Evolutionary conservation across 2,113 vertebrate genomes (phyloP).

Genomic region (Clarias batrachus): DNA sequence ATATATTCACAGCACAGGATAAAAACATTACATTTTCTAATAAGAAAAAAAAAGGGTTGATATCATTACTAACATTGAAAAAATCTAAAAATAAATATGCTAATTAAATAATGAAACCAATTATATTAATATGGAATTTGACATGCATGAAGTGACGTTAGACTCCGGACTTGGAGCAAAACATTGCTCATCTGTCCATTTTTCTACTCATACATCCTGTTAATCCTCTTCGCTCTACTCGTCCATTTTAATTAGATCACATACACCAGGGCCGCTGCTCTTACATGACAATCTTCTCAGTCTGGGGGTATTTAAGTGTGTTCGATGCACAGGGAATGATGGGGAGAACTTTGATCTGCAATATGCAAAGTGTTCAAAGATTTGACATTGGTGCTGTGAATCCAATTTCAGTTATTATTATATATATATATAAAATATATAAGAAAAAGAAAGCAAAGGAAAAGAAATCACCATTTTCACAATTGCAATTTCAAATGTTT

Average conservation of each 20-base stretch:
- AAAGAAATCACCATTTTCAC: no score
- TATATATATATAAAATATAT: neutral
- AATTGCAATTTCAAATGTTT: no score
- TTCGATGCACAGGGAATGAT: neutral
- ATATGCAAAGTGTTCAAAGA: neutral
- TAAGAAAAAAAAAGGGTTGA: neutral
- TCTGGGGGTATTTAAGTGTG: neutral
- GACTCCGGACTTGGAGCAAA: neutral
- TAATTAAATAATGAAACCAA: neutral
- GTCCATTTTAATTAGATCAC: conserved; percentile 32
- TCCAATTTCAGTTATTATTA: neutral
- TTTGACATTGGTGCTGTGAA: neutral
- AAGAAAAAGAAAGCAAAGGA: no score
- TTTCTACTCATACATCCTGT: conserved; percentile 14
- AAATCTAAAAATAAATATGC: no score
- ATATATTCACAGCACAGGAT: conserved; percentile 48
- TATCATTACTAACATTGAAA: neutral
- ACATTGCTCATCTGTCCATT: conserved; percentile 14
- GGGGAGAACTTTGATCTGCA: neutral
- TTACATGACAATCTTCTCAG: neutral
- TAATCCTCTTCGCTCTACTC: conserved; percentile 23
- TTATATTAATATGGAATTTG: neutral
- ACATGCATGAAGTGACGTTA: neutral
- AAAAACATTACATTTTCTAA: conserved; percentile 36
- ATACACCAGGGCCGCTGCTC: conserved; percentile 4